Conservation (phyloP, 2,888 invertebrate species). For the Drosophila mulleri region DNA sequence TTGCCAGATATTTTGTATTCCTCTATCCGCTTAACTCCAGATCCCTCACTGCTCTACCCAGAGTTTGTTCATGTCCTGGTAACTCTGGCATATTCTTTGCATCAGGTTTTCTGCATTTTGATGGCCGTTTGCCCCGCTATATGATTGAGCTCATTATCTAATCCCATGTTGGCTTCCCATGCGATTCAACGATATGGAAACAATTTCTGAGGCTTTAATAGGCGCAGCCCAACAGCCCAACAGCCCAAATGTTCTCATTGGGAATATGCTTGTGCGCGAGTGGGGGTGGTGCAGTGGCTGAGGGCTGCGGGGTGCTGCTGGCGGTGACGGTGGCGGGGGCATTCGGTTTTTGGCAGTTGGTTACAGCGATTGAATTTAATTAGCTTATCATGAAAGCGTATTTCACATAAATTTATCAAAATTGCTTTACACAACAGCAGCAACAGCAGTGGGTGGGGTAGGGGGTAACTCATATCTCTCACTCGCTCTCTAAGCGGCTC, state of each 20-base stretch:
- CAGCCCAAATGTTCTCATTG: slow-evolving; percentile 7
- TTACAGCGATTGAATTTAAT: slow-evolving; percentile 81
- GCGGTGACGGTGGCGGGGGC: neutral
- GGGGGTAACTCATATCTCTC: slow-evolving; percentile 41
- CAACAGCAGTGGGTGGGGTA: slow-evolving; percentile 22
- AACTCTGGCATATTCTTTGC: neutral
- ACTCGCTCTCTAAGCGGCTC: slow-evolving; percentile 17
- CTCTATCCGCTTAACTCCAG: neutral
- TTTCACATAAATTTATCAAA: slow-evolving; percentile 80
- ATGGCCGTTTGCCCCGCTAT: neutral
- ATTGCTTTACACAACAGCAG: slow-evolving; percentile 75
- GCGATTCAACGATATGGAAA: slow-evolving; percentile 71
- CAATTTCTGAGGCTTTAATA: slow-evolving; percentile 69
- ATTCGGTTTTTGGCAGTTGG: slow-evolving; percentile 78
- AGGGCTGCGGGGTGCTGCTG: too few species aligned
- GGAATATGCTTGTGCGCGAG: slow-evolving; percentile 24
- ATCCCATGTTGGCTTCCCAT: slow-evolving; percentile 33
- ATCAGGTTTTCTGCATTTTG: neutral
- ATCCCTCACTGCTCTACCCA: neutral
- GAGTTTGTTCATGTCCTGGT: neutral
- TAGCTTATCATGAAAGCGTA: slow-evolving; percentile 81
- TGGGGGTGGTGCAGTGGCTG: neutral
- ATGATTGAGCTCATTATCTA: slow-evolving; percentile 38
- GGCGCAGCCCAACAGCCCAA: slow-evolving; percentile 23
- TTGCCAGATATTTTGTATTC: too few species aligned